Evolutionary conservation across 2,888 invertebrate genomes (phyloP), one percentile per base, ranked within the genome.

Genomic region (Sinhomidia bicolor): DNA sequence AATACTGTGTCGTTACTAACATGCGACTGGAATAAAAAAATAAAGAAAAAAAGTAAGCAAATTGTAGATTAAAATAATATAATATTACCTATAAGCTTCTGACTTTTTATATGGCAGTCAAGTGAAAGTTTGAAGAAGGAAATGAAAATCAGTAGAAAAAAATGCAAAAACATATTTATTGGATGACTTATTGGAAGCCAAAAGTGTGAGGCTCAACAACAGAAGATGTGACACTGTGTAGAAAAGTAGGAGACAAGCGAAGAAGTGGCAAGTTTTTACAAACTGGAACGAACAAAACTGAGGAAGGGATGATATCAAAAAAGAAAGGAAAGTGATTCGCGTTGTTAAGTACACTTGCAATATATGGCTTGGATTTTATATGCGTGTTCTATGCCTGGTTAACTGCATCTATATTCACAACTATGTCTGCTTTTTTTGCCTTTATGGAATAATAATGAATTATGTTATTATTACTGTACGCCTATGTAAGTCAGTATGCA

Each of bases 121-220:
- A 57, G 36, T 32, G 79, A 57, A 60, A 80, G 36, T 32, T 36
- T 36, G 17, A 62, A 47, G 3, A 14, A 44, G 62, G 36, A 23
- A 71, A 71, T 51, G 54, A 71, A 83, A 83, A 83, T 83, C 71
- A 71, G 6, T n/a, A n/a, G 36, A 71, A 83, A 47, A 76, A 10
- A 23, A 44, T 26, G 26, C 71, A 41, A 74, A 23, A 12, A 74
- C 26, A n/a, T 47, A 68, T 54, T 83, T 51, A 83, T 71, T 83
- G 20, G 81, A 81, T 68, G 68, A 83, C 71, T 83, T 51, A 83
- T 83, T 20, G 82, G 82, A 23, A 14, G n/a, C 54, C 54, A 54
- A n/a, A n/a, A 71, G 82, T 32, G 82, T 32, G 17, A 68, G 51
- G 32, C 71, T 14, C 71, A 71, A 71, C 36, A 54, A 54, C 36